Evolutionary conservation across 2,888 invertebrate species (phyloP).

Genomic region (Tryphoninae sp.): DNA sequence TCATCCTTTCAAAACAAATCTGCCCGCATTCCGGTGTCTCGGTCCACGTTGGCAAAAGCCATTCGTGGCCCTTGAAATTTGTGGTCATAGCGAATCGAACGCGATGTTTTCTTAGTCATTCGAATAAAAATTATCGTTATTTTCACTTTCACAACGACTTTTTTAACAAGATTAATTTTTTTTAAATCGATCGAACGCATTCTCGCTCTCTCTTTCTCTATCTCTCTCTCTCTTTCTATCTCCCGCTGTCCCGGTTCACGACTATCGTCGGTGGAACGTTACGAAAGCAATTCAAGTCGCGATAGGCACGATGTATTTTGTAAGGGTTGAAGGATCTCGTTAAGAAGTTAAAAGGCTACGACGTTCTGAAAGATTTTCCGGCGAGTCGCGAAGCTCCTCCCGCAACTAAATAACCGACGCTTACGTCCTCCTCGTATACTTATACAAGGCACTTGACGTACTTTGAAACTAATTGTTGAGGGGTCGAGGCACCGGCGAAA

Average conservation of each 20-base stretch:
- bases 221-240: too few relatives aligned
- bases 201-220: too few relatives aligned
- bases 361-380: neutral
- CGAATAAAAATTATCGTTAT: too few relatives aligned
- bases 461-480: neutral
- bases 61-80: neutral
- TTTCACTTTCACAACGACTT: too few relatives aligned
- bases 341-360: slow-evolving; percentile 23
- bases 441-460: neutral
- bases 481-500: neutral
- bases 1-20: slow-evolving; percentile 46
- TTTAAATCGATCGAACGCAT: too few relatives aligned
- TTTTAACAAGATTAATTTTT: too few relatives aligned
- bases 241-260: too few relatives aligned
- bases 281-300: too few relatives aligned
- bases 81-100: too few relatives aligned
- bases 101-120: too few relatives aligned
- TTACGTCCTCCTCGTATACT: neutral
- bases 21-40: slow-evolving; percentile 16
- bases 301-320: too few relatives aligned
- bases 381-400: neutral
- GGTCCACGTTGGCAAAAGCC: slow-evolving; percentile 10
- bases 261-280: too few relatives aligned
- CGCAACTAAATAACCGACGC: slow-evolving; percentile 1
- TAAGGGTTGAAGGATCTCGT: neutral